A percentile compares a stretch with the other conserved stretches of the same genome.
Evolutionary conservation across 2,113 vertebrate species (phyloP).

Genomic region (Melanocharis versteri): DNA sequence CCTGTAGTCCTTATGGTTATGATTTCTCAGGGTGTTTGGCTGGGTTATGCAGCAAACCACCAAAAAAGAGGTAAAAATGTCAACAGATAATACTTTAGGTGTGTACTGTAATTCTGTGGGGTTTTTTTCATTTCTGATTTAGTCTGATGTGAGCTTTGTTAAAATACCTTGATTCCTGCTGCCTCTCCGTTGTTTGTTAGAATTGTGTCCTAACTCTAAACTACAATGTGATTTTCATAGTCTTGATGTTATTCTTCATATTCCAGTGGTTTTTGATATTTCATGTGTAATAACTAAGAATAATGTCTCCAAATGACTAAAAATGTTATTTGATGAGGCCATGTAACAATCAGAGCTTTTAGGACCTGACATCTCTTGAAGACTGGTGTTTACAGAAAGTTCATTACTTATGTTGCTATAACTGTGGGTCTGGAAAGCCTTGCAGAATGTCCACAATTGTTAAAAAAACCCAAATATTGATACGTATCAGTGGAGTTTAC

Average conservation of each 20-base stretch:
- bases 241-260: not conserved
- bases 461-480: accelerated
- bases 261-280: not conserved
- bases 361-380: not conserved
- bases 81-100: not conserved
- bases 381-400: not conserved
- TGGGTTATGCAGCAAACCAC: not conserved
- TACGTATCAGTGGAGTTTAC: not conserved
- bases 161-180: not conserved
- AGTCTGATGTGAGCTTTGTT: not conserved
- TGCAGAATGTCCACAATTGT: not conserved
- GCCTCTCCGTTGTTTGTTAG: not conserved
- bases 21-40: not conserved
- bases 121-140: not conserved
- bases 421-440: not conserved
- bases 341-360: not conserved
- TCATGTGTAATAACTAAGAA: not conserved
- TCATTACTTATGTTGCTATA: not conserved
- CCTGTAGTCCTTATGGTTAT: not conserved
- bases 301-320: not conserved
- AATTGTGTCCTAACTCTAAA: not conserved
- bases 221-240: not conserved
- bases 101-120: not conserved
- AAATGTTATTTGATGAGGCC: not conserved
- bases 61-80: not conserved